Conservation (phyloP, 2,113 vertebrate genomes). For the Oreochromis aureus region DNA sequence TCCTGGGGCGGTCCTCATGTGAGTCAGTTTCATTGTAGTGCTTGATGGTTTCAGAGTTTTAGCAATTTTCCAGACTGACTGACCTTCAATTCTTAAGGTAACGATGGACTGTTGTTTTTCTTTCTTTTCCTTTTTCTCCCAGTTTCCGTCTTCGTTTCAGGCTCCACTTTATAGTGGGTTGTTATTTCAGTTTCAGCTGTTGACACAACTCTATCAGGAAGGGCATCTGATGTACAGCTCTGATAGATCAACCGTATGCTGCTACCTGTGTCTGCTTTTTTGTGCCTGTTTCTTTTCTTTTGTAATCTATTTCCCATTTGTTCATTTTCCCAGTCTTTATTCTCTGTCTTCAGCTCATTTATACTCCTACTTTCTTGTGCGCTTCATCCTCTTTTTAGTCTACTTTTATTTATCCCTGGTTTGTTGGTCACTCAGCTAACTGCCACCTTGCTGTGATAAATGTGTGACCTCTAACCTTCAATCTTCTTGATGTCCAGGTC, state of each 20-base stretch:
- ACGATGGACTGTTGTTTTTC: too few relatives aligned
- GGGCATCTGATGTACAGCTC: background rate
- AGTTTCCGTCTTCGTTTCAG: background rate
- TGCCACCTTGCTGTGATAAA: constrained; percentile 50
- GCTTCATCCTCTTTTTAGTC: background rate
- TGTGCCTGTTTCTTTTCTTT: background rate
- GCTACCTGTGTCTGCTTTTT: background rate
- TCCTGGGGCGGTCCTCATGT: background rate
- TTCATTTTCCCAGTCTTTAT: background rate
- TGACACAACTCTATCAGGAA: background rate
- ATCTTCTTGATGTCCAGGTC: background rate
- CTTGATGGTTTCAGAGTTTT: too few relatives aligned
- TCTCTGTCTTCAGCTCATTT: background rate
- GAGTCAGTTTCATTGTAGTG: too few relatives aligned
- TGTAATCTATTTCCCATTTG: background rate
- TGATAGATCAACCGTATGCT: background rate
- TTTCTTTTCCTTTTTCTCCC: background rate
- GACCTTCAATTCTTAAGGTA: too few relatives aligned
- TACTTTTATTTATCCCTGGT: background rate
- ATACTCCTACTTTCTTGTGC: background rate
- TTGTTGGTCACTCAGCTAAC: background rate
- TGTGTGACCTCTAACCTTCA: constrained; percentile 55
- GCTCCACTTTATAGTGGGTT: background rate
- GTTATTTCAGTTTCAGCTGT: background rate
- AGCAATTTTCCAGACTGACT: too few relatives aligned